Conservation (phyloP, 2,797 vertebrate species). For the Menidia menidia region DNA sequence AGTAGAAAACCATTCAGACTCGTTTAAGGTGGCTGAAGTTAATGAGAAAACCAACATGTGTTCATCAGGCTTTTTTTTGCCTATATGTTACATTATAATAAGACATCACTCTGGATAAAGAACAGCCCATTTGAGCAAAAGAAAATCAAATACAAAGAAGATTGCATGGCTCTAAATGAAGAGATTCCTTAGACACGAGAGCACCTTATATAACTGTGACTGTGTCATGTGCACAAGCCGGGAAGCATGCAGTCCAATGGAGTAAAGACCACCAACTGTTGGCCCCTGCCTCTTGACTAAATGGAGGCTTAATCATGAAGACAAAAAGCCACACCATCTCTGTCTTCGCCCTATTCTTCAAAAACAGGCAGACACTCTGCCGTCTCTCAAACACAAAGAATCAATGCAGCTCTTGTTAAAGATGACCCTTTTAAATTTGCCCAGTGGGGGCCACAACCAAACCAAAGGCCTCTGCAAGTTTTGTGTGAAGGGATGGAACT, state of each 20-base stretch:
- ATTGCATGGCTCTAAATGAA: neutral
- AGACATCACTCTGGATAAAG: neutral
- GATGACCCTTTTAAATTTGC: constrained; percentile 73
- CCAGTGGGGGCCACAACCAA: constrained; percentile 40
- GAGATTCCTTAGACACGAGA: constrained; percentile 4
- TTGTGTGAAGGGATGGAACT: constrained; percentile 61
- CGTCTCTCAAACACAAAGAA: constrained; percentile 64
- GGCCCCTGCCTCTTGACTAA: constrained; percentile 58
- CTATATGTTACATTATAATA: neutral
- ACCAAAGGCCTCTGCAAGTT: constrained; percentile 47
- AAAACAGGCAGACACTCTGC: constrained; percentile 56
- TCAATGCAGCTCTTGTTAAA: constrained; percentile 76
- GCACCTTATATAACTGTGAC: constrained; percentile 10
- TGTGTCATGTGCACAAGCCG: constrained; percentile 18
- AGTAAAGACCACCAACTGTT: constrained; percentile 56
- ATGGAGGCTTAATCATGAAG: constrained; percentile 53
- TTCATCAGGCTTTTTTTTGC: neutral
- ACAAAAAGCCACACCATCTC: constrained; percentile 61
- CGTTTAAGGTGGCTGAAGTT: neutral
- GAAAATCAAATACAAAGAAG: neutral
- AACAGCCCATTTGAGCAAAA: neutral
- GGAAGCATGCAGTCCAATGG: constrained; percentile 36
- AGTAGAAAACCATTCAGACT: too few relatives aligned
- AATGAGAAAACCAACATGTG: neutral
- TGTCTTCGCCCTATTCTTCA: constrained; percentile 55